Conservation (phyloP, 2,888 invertebrate species). For the Drosophila antonietae region DNA sequence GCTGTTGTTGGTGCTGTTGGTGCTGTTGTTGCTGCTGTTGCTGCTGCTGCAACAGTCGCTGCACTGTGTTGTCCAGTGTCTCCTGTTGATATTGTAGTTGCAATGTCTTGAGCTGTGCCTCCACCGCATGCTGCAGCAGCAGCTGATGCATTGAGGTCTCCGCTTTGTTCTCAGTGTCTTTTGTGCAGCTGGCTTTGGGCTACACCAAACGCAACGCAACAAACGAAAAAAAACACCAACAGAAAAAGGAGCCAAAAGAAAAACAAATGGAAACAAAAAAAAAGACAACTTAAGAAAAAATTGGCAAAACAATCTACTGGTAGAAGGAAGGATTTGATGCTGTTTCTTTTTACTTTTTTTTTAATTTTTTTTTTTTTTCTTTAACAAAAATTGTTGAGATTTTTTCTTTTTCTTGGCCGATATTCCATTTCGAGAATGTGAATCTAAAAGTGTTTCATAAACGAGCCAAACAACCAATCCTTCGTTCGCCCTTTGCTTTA, state of each 20-base stretch:
- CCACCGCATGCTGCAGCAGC: constrained; percentile 78
- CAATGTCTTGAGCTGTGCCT: constrained; percentile 76
- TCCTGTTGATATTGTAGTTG: constrained; percentile 79
- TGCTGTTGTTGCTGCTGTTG: constrained; percentile 83
- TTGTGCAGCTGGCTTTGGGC: constrained; percentile 45
- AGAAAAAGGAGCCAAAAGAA: constrained; percentile 21
- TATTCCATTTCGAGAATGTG: constrained; percentile 69
- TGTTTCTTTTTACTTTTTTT: constrained; percentile 27
- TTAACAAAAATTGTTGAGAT: constrained; percentile 83
- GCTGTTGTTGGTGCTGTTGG: constrained; percentile 85
- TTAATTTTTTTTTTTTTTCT: constrained; percentile 25
- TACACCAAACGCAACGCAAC: constrained; percentile 32
- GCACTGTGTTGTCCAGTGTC: constrained; percentile 65
- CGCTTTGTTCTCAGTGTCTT: constrained; percentile 50
- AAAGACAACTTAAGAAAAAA: constrained; percentile 79
- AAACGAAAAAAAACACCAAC: constrained; percentile 44
- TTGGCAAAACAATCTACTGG: constrained; percentile 71
- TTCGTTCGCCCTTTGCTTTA: constrained; percentile 72
- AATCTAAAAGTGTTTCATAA: constrained; percentile 35
- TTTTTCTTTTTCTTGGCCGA: constrained; percentile 85
- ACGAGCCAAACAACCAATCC: constrained; percentile 75
- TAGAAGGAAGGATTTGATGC: constrained; percentile 81
- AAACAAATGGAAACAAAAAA: constrained; percentile 62
- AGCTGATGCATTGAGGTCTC: constrained; percentile 67
- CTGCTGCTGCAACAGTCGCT: constrained; percentile 78